These are phyloP conservation scores for Sarcophilus harrisii DNA, from an alignment of 2,797 vertebrate genomes.

Conservation along the genomic window DNA sequence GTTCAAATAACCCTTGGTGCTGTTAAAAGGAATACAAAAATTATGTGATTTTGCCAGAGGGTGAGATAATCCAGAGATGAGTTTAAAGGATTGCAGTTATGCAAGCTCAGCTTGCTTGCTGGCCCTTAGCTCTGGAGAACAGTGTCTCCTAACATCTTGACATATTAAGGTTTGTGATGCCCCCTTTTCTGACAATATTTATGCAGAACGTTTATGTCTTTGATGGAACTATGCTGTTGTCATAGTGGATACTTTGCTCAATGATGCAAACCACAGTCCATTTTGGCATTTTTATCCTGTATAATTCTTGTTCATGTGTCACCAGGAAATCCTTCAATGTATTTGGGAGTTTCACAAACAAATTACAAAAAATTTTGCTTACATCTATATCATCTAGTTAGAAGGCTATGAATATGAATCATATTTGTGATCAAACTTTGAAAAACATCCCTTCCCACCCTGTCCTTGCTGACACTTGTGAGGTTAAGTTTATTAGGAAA, in stretches of 20 bases:
- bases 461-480: constrained; percentile 2
- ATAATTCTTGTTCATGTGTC: background rate
- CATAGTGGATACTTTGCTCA: background rate
- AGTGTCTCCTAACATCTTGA: background rate
- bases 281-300: background rate
- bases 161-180: background rate
- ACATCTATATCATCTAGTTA: background rate
- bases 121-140: background rate
- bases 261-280: background rate
- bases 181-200: background rate
- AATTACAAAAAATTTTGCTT: background rate
- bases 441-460: background rate
- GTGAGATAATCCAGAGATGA: background rate
- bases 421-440: background rate
- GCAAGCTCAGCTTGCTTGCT: background rate
- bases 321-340: background rate
- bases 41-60: background rate
- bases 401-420: background rate
- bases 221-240: background rate
- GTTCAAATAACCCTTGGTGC: background rate
- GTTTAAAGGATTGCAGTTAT: background rate
- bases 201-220: background rate
- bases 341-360: background rate
- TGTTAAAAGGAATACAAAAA: background rate
- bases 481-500: too few species aligned